These are phyloP conservation scores for Lissocephala sabroskyi DNA, from an alignment of 2,888 invertebrate genomes.

Conservation along the genomic window DNA sequence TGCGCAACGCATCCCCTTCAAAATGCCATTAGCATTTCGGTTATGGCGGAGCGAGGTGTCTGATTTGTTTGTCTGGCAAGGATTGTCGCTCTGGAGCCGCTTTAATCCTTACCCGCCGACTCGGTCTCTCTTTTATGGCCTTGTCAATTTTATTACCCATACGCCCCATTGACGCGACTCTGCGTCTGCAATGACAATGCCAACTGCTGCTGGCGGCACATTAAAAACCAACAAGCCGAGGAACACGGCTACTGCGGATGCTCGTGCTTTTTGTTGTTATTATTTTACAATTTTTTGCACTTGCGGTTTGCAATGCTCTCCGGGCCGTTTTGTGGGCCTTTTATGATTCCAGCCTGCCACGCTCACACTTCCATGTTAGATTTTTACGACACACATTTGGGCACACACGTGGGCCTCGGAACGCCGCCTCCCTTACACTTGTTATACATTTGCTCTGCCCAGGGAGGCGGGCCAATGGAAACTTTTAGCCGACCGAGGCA, in stretches of 20 bases:
- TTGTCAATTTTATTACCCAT: conserved; percentile 37
- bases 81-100: neutral
- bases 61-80: conserved; percentile 1
- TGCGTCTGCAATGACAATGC: neutral
- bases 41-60: neutral
- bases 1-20: neutral
- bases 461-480: no score
- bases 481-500: conserved; percentile 15
- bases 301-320: conserved; percentile 1
- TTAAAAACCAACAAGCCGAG: no score
- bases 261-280: no score
- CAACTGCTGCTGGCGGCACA: no score
- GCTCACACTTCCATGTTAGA: no score
- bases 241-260: no score
- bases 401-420: no score
- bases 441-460: no score
- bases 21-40: no score
- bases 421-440: no score
- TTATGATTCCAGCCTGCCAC: no score
- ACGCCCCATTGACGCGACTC: conserved; percentile 22
- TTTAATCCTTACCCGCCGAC: conserved; percentile 6
- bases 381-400: no score
- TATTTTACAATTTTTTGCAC: neutral
- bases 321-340: neutral
- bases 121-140: conserved; percentile 8